phyloP scores from a whole-genome alignment of 1,140 invertebrate genomes.

The Camponotus pennsylvanicus region DNA sequence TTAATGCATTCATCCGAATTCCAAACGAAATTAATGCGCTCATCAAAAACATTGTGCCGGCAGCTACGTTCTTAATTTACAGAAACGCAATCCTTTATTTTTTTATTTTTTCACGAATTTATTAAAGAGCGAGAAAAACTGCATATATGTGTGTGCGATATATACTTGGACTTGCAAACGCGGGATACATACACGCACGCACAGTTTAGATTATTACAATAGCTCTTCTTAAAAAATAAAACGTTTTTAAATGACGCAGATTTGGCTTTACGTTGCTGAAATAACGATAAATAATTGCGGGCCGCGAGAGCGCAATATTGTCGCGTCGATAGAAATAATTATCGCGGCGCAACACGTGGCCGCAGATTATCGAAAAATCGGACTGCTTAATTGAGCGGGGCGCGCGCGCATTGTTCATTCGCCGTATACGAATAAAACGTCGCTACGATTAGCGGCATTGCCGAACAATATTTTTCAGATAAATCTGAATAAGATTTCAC shows the following conservation, averaged over 20 bases:
- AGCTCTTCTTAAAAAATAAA: not conserved
- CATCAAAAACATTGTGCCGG: constrained; percentile 46
- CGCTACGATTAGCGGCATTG: constrained; percentile 33
- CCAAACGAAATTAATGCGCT: constrained; percentile 66
- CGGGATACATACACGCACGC: not conserved
- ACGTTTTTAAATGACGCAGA: too few relatives aligned
- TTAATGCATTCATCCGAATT: constrained; percentile 70
- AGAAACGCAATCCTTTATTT: not conserved
- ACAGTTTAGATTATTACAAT: not conserved
- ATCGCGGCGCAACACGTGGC: constrained; percentile 75
- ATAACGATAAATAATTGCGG: constrained; percentile 50
- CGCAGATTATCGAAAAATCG: constrained; percentile 75
- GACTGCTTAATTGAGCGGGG: constrained; percentile 62
- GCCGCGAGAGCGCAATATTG: constrained; percentile 53
- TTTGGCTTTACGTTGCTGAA: constrained; percentile 6
- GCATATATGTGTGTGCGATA: not conserved
- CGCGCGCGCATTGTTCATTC: constrained; percentile 35
- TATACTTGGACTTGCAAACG: not conserved
- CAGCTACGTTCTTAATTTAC: constrained; percentile 41
- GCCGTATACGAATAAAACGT: constrained; percentile 20
- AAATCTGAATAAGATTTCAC: constrained; percentile 15
- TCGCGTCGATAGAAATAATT: constrained; percentile 68
- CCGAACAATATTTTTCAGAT: constrained; percentile 9
- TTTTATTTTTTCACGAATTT: not conserved
- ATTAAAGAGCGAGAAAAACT: not conserved